A percentile compares a stretch with the other conserved stretches of the same genome.
Conservation (phyloP, 1,140 invertebrate species). For the Tribolium madens region DNA sequence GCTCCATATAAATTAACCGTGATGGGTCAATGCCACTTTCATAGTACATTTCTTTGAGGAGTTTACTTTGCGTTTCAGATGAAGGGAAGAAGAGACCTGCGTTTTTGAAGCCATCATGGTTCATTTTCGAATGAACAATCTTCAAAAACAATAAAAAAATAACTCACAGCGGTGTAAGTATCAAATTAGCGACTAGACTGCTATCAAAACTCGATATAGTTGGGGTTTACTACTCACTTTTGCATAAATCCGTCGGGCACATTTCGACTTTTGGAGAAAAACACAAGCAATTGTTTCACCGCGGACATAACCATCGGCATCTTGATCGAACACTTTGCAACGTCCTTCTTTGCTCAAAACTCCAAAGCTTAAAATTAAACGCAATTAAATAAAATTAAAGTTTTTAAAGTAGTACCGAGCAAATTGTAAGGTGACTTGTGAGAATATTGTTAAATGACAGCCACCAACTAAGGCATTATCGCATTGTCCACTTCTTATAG, state of each 20-base stretch:
- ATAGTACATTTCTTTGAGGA: conserved; percentile 88
- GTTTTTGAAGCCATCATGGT: conserved; percentile 85
- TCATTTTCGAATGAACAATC: conserved; percentile 73
- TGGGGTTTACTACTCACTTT: conserved; percentile 41
- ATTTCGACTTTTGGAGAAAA: conserved; percentile 84
- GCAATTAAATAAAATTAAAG: conserved; percentile 6
- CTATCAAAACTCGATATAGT: no score
- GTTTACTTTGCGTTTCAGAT: conserved; percentile 80
- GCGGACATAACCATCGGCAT: conserved; percentile 80
- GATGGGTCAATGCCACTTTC: conserved; percentile 83
- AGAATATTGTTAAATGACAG: conserved; percentile 84
- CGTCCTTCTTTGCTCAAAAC: conserved; percentile 87
- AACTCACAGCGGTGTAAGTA: no score
- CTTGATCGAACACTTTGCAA: conserved; percentile 91
- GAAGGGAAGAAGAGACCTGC: conserved; percentile 92
- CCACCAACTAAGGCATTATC: conserved; percentile 91
- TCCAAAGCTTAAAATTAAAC: conserved; percentile 72
- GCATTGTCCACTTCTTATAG: conserved; percentile 81
- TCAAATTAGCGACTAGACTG: no score
- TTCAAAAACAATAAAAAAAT: no score
- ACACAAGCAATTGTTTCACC: conserved; percentile 83
- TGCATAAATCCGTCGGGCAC: conserved; percentile 81
- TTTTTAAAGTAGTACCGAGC: conserved; percentile 65
- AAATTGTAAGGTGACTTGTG: conserved; percentile 85
- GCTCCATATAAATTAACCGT: conserved; percentile 87